Base-by-base conservation (phyloP, 2,888 invertebrate species). In the Agrochola lychnidis region DNA sequence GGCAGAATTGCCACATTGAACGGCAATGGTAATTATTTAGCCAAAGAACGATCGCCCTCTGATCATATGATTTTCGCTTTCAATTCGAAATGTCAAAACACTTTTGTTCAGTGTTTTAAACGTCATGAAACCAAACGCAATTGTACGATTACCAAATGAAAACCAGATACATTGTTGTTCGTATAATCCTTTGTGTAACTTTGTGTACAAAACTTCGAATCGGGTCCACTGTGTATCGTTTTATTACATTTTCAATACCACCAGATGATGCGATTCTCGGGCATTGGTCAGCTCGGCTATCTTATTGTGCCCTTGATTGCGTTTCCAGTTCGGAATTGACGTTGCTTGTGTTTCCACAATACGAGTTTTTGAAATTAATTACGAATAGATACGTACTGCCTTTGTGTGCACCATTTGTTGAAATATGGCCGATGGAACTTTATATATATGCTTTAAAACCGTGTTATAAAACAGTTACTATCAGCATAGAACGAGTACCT, bases 171-270 rank as follows among this genome's bases (percentile, higher is more conserved):
- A 68, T 42, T 22, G 12, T 40, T 40, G 30, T 57, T n/a, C 25
- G 9, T 14, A 67, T 40, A 56, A 61, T 79, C 19, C 1, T 64
- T 59, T 63, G 48, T 45, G 40, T 62, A 62, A 51, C 51, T 70
- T 70, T 64, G 73, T 71, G 6, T 7, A 66, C 36, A n/a, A 6
- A 63, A 68, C 25, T 56, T 2, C 0, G 12, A 75, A 72, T 67
- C 66, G 63, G 25, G 36, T 66, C 76, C 86, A 82, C 86, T 76
- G 84, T 82, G 81, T 63, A 80, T 78, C 84, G 86, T 84, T 91
- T 91, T 91, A 91, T 91, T 90, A 91, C 89, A 89, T 91, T 91
- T 91, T 90, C 91, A 91, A 91, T 91, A 88, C 85, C 88, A 84
- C 86, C 88, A 91, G 89, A 91, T 91, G 91, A 91, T 89, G 87